Percentiles rank a stretch among this genome's conserved stretches.
Conservation (phyloP, 2,888 invertebrate genomes). For the Margaritifera margaritifera region DNA sequence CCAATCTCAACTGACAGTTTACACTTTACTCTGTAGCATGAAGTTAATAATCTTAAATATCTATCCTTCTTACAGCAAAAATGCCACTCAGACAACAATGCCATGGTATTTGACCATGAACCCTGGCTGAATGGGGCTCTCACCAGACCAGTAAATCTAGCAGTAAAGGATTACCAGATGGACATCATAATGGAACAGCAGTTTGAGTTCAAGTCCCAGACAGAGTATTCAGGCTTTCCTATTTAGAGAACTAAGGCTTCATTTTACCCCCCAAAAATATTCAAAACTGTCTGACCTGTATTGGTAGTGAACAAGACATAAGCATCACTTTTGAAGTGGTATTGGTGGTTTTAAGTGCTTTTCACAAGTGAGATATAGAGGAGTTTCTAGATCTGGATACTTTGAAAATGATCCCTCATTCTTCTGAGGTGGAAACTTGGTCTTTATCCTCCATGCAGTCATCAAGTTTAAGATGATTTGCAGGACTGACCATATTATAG, state of each 20-base stretch:
- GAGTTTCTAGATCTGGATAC: too few species aligned
- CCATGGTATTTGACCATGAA: slow-evolving; percentile 66
- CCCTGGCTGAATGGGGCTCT: slow-evolving; percentile 58
- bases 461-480: too few species aligned
- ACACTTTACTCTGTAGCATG: background rate
- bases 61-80: slow-evolving; percentile 57
- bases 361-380: too few species aligned
- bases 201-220: slow-evolving; percentile 52
- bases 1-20: background rate
- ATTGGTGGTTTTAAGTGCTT: too few species aligned
- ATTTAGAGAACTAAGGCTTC: background rate
- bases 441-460: too few species aligned
- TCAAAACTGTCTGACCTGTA: too few species aligned
- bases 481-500: too few species aligned
- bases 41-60: background rate
- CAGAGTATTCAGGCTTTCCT: slow-evolving; percentile 34
- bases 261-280: too few species aligned
- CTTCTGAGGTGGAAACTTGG: too few species aligned
- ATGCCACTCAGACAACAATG: slow-evolving; percentile 69
- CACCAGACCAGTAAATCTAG: slow-evolving; percentile 68
- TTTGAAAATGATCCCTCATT: too few species aligned
- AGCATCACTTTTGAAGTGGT: background rate
- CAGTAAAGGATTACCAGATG: slow-evolving; percentile 27
- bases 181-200: slow-evolving; percentile 51
- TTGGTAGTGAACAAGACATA: background rate